These are phyloP conservation scores for Anguilla marmorata DNA, from an alignment of 2,797 vertebrate genomes.

Conservation along the genomic window DNA sequence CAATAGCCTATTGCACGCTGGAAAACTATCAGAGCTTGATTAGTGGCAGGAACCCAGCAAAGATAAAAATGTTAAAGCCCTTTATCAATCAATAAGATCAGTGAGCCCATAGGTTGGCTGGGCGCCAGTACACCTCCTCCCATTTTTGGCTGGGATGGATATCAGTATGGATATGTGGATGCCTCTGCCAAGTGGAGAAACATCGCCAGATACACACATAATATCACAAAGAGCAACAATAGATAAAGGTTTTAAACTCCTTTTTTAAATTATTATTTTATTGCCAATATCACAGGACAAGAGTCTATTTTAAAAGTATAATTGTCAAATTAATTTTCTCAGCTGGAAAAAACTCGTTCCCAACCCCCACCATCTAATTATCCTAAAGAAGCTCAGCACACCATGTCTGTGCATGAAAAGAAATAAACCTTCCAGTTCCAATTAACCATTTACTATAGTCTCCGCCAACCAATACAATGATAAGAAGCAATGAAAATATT, in stretches of 20 bases:
- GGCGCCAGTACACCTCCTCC: not conserved
- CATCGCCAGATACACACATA: not conserved
- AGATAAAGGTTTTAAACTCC: not conserved
- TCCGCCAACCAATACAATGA: not conserved
- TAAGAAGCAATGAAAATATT: not conserved
- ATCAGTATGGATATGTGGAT: not conserved
- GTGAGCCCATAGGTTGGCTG: not conserved
- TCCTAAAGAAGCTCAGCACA: not conserved
- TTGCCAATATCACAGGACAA: not conserved
- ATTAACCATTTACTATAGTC: not conserved
- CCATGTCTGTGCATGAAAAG: not conserved
- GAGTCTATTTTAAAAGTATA: not conserved
- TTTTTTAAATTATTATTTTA: constrained; percentile 5
- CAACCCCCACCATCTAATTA: not conserved
- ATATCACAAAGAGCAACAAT: not conserved
- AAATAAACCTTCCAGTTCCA: not conserved
- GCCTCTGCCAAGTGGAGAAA: not conserved
- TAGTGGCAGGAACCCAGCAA: not conserved
- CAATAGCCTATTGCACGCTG: not conserved
- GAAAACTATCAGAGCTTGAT: not conserved
- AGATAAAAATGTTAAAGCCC: not conserved
- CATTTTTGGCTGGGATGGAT: not conserved
- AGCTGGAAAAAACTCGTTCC: not conserved
- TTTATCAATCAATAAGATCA: not conserved
- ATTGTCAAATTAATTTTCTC: not conserved